phyloP scores from a whole-genome alignment of 2,113 vertebrate species.

The Pangasianodon hypophthalmus region DNA sequence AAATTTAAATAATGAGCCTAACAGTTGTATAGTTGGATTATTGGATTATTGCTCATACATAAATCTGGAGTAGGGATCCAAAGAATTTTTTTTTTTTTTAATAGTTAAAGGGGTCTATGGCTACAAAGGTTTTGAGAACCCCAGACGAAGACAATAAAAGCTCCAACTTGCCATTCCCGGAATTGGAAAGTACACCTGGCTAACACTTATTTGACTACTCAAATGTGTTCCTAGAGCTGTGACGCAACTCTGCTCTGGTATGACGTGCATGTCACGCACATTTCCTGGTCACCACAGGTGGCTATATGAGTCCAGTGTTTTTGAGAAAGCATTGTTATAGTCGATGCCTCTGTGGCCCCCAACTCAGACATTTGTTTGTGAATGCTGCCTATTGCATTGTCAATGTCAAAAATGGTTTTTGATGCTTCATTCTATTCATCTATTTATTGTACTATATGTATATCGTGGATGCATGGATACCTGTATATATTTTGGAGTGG shows the following conservation, averaged over 20 bases:
- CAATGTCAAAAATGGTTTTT: constrained; percentile 61
- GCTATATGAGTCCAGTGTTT: background rate
- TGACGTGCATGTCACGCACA: background rate
- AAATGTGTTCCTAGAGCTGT: constrained; percentile 15
- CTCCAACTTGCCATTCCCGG: background rate
- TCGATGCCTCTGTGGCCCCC: background rate
- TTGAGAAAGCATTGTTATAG: background rate
- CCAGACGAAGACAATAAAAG: background rate
- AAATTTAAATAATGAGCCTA: background rate
- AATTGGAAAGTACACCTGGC: background rate
- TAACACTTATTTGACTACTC: constrained; percentile 39
- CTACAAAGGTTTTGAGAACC: background rate
- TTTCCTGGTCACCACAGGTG: background rate
- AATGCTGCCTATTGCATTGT: constrained; percentile 52
- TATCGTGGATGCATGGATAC: constrained; percentile 62
- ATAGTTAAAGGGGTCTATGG: background rate
- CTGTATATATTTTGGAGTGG: constrained; percentile 80
- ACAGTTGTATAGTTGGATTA: background rate
- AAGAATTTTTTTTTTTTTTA: background rate
- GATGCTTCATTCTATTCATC: constrained; percentile 70
- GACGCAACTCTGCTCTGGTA: background rate
- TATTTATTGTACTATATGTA: background rate
- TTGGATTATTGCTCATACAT: no score
- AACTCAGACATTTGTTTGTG: constrained; percentile 23
- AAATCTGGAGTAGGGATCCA: background rate